These are phyloP conservation scores for Astyanax mexicanus DNA, from an alignment of 2,797 vertebrate genomes.

Conservation along the genomic window DNA sequence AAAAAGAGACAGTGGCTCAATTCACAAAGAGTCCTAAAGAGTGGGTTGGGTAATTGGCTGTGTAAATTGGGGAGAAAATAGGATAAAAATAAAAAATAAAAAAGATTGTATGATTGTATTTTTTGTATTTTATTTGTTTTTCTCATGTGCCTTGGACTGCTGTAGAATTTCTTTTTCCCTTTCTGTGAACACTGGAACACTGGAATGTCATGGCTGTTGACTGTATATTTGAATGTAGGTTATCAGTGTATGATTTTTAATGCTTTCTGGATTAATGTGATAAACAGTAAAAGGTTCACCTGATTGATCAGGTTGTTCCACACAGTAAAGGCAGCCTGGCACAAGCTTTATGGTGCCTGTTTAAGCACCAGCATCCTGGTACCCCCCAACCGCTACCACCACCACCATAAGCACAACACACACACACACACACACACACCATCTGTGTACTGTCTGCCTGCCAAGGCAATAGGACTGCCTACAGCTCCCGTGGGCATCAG, in stretches of 20 bases:
- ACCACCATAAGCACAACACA: conserved; percentile 17
- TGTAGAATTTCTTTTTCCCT: too few species aligned
- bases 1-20: too few species aligned
- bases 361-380: not conserved
- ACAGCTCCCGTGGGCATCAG: not conserved
- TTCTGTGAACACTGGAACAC: too few species aligned
- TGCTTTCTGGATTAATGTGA: not conserved
- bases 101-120: too few species aligned
- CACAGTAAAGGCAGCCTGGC: not conserved
- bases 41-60: too few species aligned
- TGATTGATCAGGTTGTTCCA: not conserved
- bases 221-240: not conserved
- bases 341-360: not conserved
- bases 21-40: too few species aligned
- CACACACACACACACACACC: conserved; percentile 6
- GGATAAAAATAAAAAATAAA: too few species aligned
- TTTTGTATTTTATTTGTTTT: too few species aligned
- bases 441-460: conserved; percentile 29
- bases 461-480: conserved; percentile 11
- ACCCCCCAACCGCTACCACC: not conserved
- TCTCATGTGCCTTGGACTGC: too few species aligned
- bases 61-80: too few species aligned
- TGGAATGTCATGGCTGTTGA: too few species aligned
- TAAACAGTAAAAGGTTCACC: too few species aligned
- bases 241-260: not conserved